Evolutionary conservation across 92 coral and sea anemone species (phyloP).

Genomic region (Blastomussa wellsi): DNA sequence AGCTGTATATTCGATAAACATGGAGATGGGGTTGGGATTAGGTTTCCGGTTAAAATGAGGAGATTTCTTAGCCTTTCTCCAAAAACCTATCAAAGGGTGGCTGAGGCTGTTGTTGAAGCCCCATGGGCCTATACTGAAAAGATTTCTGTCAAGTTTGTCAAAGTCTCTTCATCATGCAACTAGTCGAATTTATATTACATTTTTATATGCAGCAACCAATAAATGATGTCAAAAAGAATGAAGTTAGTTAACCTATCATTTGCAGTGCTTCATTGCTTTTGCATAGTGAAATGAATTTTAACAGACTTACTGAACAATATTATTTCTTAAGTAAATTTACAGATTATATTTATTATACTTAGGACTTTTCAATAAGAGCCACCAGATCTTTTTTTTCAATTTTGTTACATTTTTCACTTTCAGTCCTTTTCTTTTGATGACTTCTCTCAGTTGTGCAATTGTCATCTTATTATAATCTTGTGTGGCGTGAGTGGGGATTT

Average conservation of each 20-base stretch:
- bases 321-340: too few relatives aligned
- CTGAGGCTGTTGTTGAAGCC: conserved; percentile 9
- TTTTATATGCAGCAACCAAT: too few relatives aligned
- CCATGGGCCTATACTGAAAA: conserved; percentile 43
- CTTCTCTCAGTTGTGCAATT: conserved; percentile 52
- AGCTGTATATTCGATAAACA: conserved; percentile 18
- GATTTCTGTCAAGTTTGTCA: conserved; percentile 33
- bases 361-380: conserved; percentile 28
- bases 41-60: too few relatives aligned
- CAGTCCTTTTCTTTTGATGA: conserved; percentile 51
- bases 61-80: conserved; percentile 30
- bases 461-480: conserved; percentile 22
- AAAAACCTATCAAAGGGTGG: conserved; percentile 25
- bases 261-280: too few relatives aligned
- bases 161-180: conserved; percentile 29
- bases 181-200: too few relatives aligned
- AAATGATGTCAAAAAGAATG: not conserved
- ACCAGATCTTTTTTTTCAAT: conserved; percentile 58
- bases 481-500: not conserved
- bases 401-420: conserved; percentile 54
- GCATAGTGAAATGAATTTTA: not conserved
- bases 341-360: conserved; percentile 7
- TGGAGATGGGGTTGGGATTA: conserved; percentile 44
- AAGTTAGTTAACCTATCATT: too few relatives aligned
- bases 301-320: not conserved